Evolutionary conservation across 2,113 vertebrate genomes (phyloP).

Genomic region (Pseudorhombus dupliciocellatus): DNA sequence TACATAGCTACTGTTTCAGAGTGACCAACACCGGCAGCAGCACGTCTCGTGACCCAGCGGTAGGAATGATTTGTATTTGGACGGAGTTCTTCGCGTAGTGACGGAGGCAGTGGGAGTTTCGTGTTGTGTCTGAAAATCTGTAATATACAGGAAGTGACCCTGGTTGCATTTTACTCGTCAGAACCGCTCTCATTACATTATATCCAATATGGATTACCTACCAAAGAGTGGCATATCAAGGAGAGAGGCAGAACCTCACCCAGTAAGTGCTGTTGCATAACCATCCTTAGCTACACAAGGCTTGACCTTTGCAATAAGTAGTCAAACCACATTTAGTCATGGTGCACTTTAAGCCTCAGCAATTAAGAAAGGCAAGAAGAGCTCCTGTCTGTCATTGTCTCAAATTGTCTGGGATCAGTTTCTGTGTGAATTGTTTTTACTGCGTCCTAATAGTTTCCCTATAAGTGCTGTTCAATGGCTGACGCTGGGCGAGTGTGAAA

Average conservation of each 20-base stretch:
- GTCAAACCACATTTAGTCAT: constrained; percentile 47
- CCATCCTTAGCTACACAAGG: constrained; percentile 28
- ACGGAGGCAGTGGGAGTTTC: constrained; percentile 41
- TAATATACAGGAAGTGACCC: constrained; percentile 85
- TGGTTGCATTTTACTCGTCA: constrained; percentile 64
- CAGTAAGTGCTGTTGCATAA: constrained; percentile 54
- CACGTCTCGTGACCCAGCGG: constrained; percentile 65
- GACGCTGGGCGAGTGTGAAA: not conserved
- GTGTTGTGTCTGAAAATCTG: constrained; percentile 70
- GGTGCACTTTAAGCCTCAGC: constrained; percentile 12
- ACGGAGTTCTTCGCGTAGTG: constrained; percentile 69
- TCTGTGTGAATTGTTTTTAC: constrained; percentile 48
- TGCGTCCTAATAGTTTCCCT: constrained; percentile 58
- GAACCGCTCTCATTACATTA: constrained; percentile 78
- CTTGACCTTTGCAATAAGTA: constrained; percentile 33
- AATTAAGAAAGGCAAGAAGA: constrained; percentile 25
- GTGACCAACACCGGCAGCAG: constrained; percentile 72
- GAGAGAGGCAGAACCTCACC: constrained; percentile 46
- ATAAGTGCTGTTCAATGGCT: constrained; percentile 69
- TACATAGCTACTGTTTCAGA: constrained; percentile 57
- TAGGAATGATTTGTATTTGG: constrained; percentile 80
- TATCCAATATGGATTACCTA: constrained; percentile 99
- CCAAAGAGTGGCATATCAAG: constrained; percentile 75
- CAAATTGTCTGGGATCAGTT: constrained; percentile 1
- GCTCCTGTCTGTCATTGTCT: constrained; percentile 8